These are phyloP conservation scores for Nicator chloris DNA, from an alignment of 2,113 vertebrate genomes.

Conservation along the genomic window DNA sequence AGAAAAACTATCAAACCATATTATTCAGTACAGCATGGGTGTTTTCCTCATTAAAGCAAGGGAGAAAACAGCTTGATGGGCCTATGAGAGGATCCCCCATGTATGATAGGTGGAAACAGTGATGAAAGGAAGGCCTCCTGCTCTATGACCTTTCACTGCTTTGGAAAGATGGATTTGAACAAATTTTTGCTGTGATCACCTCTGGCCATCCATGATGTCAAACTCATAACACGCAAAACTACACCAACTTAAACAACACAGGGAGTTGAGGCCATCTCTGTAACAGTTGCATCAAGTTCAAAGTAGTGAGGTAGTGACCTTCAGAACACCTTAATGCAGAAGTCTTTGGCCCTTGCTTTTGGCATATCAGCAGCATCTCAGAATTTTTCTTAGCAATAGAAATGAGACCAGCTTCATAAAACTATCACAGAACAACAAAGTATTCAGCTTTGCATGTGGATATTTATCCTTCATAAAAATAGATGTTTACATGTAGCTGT, in stretches of 20 bases:
- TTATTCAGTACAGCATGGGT: not conserved
- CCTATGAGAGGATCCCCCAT: not conserved
- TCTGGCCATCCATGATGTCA: fast-evolving
- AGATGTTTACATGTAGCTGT: not conserved
- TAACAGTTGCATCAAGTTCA: not conserved
- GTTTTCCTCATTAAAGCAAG: not conserved
- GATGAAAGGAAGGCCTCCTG: not conserved
- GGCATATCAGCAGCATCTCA: not conserved
- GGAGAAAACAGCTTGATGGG: not conserved
- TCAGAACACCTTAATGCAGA: not conserved
- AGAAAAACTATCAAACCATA: not conserved
- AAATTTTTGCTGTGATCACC: not conserved
- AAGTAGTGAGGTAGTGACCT: not conserved
- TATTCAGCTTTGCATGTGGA: not conserved
- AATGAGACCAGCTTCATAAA: not conserved
- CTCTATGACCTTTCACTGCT: not conserved
- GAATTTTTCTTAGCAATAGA: not conserved
- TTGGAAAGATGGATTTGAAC: not conserved
- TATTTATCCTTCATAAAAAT: not conserved
- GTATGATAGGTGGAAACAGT: not conserved
- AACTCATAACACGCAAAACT: not conserved
- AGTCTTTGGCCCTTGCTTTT: not conserved
- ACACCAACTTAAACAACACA: not conserved
- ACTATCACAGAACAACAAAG: not conserved
- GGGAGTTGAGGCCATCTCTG: not conserved